Evolutionary conservation across 2,797 vertebrate genomes (phyloP), one percentile per base, ranked within the genome.

Genomic region (Typhlichthys subterraneus): DNA sequence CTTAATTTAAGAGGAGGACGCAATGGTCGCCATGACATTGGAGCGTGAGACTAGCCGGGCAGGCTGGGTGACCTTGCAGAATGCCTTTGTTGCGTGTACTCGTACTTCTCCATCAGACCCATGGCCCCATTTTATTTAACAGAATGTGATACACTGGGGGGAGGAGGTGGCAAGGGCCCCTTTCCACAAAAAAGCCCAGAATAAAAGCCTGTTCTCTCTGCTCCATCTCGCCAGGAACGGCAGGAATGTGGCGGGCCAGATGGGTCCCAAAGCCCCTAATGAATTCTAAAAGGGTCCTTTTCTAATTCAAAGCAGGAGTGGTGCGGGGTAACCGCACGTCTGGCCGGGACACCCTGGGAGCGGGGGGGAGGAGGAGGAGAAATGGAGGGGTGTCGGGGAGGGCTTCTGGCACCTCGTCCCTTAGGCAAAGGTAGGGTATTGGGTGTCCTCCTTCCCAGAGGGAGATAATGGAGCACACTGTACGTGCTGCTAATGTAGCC

Each of bases 221-320:
- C 77, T 72, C 73, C 0, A 47, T 88, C 86, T 89, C 76, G 78
- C 78, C 85, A 93, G 94, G 94, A 96, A 96, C 94, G 93, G 93
- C 87, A 87, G 93, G 92, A 96, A 96, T 96, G 95, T 92, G 92
- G 92, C 88, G 59, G 91, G 90, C 93, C 94, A 94, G 85, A 38
- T 91, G 88, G 79, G 80, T 78, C 79, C 75, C 66, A 75, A 72
- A 73, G 70, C 70, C 85, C 89, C 93, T 95, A 95, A 95, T 97
- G 95, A 95, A 96, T 96, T 96, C 96, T 94, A 95, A 96, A 38
- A 90, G 95, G 91, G 91, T 88, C 93, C 93, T 95, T 94, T 95
- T 94, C 91, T 93, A 88, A 90, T 94, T 92, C 89, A 94, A 94
- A 94, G 92, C 89, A 90, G 92, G 90, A 23, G 23, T 23, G 23